phyloP scores from a whole-genome alignment of 1,140 invertebrate genomes.

The Kradibia gibbosae region DNA sequence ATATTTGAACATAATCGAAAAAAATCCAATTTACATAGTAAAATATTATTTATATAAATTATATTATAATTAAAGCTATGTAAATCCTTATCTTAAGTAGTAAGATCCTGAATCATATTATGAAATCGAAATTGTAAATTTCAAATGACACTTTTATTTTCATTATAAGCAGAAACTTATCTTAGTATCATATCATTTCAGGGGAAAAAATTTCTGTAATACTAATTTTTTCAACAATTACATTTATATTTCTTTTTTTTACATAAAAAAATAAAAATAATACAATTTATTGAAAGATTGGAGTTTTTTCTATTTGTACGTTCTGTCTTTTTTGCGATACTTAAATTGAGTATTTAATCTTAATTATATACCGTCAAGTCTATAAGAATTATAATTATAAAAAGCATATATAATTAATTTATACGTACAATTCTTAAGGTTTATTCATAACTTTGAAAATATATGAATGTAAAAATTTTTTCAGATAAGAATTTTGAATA shows the following conservation, averaged over 20 bases:
- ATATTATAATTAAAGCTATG: background rate
- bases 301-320: background rate
- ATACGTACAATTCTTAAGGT: background rate
- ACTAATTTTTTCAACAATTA: background rate
- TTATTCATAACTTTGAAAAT: background rate
- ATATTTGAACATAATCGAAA: background rate
- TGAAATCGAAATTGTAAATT: background rate
- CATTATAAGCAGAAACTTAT: background rate
- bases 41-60: background rate
- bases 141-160: constrained; percentile 6
- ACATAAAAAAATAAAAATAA: background rate
- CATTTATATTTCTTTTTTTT: background rate
- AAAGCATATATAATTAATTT: background rate
- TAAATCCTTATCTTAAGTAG: background rate
- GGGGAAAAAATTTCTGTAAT: constrained; percentile 15
- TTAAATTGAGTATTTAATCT: background rate
- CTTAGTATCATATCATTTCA: constrained; percentile 16
- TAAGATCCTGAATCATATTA: background rate
- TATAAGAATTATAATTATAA: background rate
- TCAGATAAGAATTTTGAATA: background rate
- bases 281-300: background rate
- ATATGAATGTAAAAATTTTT: background rate
- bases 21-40: background rate
- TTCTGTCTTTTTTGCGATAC: background rate
- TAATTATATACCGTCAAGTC: background rate